Conservation (phyloP, 1,140 invertebrate species). For the Aphelinus certus region DNA sequence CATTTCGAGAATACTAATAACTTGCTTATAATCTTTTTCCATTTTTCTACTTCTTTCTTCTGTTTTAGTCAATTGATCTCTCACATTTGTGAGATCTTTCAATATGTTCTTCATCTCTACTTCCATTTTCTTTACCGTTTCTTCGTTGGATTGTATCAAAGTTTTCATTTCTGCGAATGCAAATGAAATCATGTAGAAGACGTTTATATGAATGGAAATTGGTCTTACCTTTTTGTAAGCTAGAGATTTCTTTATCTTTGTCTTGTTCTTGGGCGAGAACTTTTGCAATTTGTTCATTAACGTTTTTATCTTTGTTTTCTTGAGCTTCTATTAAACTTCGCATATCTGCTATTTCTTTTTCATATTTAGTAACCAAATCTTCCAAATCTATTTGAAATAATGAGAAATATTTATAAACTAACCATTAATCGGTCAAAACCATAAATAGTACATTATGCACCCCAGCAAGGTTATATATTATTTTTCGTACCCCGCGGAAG, state of each 20-base stretch:
- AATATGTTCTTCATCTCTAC: constrained; percentile 47
- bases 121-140: constrained; percentile 47
- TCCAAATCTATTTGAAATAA: constrained; percentile 8
- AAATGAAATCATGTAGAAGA: not conserved
- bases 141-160: constrained; percentile 42
- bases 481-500: no score
- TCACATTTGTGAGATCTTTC: constrained; percentile 41
- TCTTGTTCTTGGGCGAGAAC: constrained; percentile 24
- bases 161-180: constrained; percentile 48
- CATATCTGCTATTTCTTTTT: constrained; percentile 17
- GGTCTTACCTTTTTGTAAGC: constrained; percentile 39
- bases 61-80: constrained; percentile 36
- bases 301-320: constrained; percentile 23
- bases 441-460: not conserved
- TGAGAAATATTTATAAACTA: no score
- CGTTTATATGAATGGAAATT: constrained; percentile 1
- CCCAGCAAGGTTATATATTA: no score
- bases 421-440: not conserved
- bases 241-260: constrained; percentile 39
- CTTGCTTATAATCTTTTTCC: constrained; percentile 42
- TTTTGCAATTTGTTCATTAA: constrained; percentile 18
- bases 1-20: constrained; percentile 41
- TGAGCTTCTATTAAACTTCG: constrained; percentile 10
- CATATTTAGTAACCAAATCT: constrained; percentile 4
- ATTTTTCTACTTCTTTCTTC: constrained; percentile 42